Base-by-base conservation (phyloP, 2,113 vertebrate species). In the Meleagris gallopavo region DNA sequence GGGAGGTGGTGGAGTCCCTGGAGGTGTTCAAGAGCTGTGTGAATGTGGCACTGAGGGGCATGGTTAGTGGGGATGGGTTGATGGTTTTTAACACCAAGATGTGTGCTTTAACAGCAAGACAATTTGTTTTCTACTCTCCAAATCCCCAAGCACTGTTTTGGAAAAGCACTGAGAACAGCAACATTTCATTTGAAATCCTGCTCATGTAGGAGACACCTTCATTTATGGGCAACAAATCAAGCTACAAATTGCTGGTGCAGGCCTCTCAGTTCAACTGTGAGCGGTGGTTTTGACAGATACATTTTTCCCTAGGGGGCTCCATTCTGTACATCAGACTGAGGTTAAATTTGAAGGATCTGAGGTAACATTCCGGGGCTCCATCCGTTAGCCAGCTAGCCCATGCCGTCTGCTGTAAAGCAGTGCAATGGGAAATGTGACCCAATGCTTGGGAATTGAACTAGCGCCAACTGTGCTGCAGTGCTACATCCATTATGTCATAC, bases 401-500 rank as follows among this genome's bases (percentile, higher is more conserved):
- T 50, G 46, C 83, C 5, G 32, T 96, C 95, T 29, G 25, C 88
- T 92, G 96, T 95, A 65, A 91, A 97, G 93, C 84, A 95, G 46
- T 1, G 5, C 8, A 4, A 34, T 93, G 93, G 93, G 96, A 96
- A 97, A 97, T 11, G 67, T 73, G 95, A 98, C 77, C 94, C 73
- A 8, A 4, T 77, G 66, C 89, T 94, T 95, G 97, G 95, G 97
- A 97, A 91, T 77, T 96, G 97, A 97, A 95, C 41, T 8, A 27
- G 66, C 82, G 96, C 97, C 96, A 95, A 7, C 40, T 50, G 94
- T 14, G 40, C 95, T 96, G 94, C 94, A 90, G 95, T 41, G 25
- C 89, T 86, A 38, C 81, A 32, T 95, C 96, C 84, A 27, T 96
- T 94, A 71, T 96, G 92, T 97, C 97, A 95, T 94, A 97, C 96